Evolutionary conservation across 2,797 vertebrate genomes (phyloP).

Genomic region (Notamacropus eugenii): DNA sequence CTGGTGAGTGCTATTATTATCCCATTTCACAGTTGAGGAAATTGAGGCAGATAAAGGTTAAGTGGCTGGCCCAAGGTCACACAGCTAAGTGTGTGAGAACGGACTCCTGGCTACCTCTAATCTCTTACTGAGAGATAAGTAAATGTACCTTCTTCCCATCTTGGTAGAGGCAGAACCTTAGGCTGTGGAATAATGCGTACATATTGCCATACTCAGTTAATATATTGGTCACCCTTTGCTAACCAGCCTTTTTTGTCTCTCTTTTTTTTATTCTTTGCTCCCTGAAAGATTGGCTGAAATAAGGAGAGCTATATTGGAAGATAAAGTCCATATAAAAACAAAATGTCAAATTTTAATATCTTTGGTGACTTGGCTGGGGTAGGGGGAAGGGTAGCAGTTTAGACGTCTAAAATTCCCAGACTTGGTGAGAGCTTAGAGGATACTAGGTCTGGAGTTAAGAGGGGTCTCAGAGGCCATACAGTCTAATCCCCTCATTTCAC

Average conservation of each 20-base stretch:
- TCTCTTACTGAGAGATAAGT: background rate
- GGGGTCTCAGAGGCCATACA: no score
- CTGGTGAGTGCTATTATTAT: background rate
- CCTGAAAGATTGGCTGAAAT: background rate
- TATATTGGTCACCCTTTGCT: background rate
- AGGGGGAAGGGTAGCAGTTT: background rate
- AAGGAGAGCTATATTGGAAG: background rate
- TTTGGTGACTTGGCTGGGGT: background rate
- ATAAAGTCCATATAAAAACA: background rate
- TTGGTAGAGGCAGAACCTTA: background rate
- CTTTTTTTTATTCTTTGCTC: background rate
- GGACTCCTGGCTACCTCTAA: background rate
- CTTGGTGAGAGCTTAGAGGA: background rate
- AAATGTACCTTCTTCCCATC: background rate
- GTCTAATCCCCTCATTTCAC: background rate
- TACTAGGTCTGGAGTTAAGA: background rate
- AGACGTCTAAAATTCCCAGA: background rate
- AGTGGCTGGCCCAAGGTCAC: background rate
- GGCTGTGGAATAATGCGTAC: background rate
- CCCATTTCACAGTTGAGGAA: background rate
- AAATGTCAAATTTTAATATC: background rate
- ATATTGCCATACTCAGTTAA: background rate
- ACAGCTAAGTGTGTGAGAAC: rapidly evolving
- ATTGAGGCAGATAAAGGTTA: background rate
- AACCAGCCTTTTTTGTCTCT: background rate